phyloP scores from a whole-genome alignment of 2,888 invertebrate species.

The Xestia c-nigrum region DNA sequence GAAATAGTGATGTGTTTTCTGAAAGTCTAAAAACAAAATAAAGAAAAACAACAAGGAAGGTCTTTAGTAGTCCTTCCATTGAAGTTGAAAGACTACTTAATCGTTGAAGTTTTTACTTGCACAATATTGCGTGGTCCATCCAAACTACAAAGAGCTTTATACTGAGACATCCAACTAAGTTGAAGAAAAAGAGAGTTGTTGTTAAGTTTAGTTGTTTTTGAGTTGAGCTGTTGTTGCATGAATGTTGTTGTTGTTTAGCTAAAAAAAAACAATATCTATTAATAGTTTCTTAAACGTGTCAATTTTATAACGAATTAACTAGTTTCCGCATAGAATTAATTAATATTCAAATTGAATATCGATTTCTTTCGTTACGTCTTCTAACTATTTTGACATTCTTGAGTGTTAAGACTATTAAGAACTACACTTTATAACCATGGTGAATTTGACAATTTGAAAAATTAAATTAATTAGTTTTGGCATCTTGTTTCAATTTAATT shows the following conservation, averaged over 20 bases:
- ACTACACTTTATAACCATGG: conserved; percentile 22
- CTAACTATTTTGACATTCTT: conserved; percentile 64
- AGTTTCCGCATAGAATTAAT: conserved; percentile 57
- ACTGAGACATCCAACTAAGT: background rate
- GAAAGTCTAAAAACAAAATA: background rate
- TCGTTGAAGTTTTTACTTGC: background rate
- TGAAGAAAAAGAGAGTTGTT: too few species aligned
- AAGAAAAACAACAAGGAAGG: background rate
- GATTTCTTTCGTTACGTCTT: conserved; percentile 61
- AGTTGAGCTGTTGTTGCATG: too few species aligned
- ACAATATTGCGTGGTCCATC: background rate
- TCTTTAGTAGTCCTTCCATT: background rate
- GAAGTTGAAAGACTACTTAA: background rate
- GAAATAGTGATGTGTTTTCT: background rate
- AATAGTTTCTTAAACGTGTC: conserved; percentile 34
- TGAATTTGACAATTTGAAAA: conserved; percentile 19
- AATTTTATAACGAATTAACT: conserved; percentile 52
- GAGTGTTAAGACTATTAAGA: conserved; percentile 18
- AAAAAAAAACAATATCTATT: conserved; percentile 21
- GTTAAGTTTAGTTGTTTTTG: too few species aligned
- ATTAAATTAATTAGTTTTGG: conserved; percentile 19
- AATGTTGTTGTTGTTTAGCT: background rate
- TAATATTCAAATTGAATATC: conserved; percentile 63
- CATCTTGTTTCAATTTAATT: background rate
- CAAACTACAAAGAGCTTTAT: background rate